A percentile compares a stretch with the other conserved stretches of the same genome.
Evolutionary conservation across 37 sponge, comb jelly and placozoan genomes (phyloP).

Genomic region (Axinella damicornis): DNA sequence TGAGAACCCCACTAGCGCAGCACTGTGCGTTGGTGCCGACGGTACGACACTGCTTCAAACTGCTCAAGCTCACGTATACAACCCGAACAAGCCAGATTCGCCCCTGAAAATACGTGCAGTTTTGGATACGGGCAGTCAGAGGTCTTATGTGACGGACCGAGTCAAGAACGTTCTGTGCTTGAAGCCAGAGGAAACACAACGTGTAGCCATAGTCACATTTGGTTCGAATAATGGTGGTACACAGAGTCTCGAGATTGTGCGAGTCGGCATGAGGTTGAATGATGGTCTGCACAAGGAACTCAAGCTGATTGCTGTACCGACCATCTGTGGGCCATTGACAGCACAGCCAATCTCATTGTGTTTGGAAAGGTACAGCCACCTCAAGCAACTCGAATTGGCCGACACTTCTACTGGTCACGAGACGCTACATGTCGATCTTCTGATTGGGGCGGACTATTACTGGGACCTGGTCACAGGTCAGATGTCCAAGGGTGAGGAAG

Average conservation of each 20-base stretch:
- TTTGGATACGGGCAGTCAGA: conserved; percentile 45
- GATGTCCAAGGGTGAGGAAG: background rate
- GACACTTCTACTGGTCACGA: conserved; percentile 17
- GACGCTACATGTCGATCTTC: conserved; percentile 7
- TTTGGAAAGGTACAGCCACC: background rate
- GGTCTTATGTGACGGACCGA: conserved; percentile 23
- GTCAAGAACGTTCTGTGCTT: background rate
- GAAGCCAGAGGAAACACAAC: background rate
- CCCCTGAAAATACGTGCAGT: conserved; percentile 4
- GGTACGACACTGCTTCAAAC: conserved; percentile 23
- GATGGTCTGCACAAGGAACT: conserved; percentile 8
- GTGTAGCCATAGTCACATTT: conserved; percentile 4
- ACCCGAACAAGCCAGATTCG: background rate
- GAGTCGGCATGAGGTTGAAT: background rate
- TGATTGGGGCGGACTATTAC: conserved; percentile 28
- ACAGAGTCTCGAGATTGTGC: conserved; percentile 1
- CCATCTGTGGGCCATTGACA: conserved; percentile 33
- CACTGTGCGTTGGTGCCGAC: background rate
- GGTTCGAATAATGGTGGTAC: background rate
- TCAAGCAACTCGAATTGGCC: conserved; percentile 27
- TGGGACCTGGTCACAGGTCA: conserved; percentile 8
- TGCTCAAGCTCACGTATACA: conserved; percentile 4
- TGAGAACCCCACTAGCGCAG: background rate
- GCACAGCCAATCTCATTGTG: conserved; percentile 1
- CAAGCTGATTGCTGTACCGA: conserved; percentile 7